These are phyloP conservation scores for Merodon equestris DNA, from an alignment of 2,888 invertebrate genomes.

Conservation along the genomic window DNA sequence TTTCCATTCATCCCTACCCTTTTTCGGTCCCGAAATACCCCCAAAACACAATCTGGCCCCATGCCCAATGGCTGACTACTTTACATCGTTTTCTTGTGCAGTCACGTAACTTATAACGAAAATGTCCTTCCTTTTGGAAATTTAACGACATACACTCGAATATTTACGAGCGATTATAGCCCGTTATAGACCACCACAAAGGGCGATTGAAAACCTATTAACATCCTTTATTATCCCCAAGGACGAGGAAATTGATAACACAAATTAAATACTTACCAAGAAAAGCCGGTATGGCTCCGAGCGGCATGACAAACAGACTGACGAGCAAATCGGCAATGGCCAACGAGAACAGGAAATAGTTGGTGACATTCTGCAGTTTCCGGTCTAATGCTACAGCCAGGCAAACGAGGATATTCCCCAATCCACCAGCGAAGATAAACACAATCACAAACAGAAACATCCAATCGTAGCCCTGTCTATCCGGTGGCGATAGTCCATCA, in stretches of 20 bases:
- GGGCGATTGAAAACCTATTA: too few species aligned
- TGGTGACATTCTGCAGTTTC: slow-evolving; percentile 95
- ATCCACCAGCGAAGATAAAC: slow-evolving; percentile 92
- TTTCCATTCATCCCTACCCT: slow-evolving; percentile 18
- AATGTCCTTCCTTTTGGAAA: slow-evolving; percentile 31
- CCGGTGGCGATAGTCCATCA: slow-evolving; percentile 26
- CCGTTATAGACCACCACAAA: too few species aligned
- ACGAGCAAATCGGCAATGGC: slow-evolving; percentile 96
- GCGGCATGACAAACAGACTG: slow-evolving; percentile 96
- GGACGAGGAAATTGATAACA: too few species aligned
- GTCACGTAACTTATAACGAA: slow-evolving; percentile 49
- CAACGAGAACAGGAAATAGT: slow-evolving; percentile 95
- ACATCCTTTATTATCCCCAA: too few species aligned
- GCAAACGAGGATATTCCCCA: slow-evolving; percentile 96
- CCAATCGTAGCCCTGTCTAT: slow-evolving; percentile 83
- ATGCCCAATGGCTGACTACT: slow-evolving; percentile 4
- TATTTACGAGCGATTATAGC: slow-evolving; percentile 16
- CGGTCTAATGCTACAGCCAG: slow-evolving; percentile 94
- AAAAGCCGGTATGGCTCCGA: slow-evolving; percentile 95
- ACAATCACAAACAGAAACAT: slow-evolving; percentile 90
- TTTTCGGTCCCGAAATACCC: too few species aligned
- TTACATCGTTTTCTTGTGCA: slow-evolving; percentile 22
- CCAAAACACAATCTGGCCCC: too few species aligned
- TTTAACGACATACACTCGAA: slow-evolving; percentile 31
- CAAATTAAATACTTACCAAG: slow-evolving; percentile 84